phyloP scores from a whole-genome alignment of 2,888 invertebrate genomes.

The Rhagium mordax region DNA sequence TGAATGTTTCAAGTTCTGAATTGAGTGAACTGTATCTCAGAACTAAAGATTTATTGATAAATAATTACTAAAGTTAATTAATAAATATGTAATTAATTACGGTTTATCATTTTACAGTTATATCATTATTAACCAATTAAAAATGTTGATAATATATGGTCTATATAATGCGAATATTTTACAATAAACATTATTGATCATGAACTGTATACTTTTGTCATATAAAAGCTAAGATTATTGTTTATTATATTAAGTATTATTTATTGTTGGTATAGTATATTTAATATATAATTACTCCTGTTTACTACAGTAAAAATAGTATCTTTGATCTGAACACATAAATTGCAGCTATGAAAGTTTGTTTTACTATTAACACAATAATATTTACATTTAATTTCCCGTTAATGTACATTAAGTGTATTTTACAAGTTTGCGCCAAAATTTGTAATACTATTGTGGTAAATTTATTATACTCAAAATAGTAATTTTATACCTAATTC shows the following conservation, averaged over 20 bases:
- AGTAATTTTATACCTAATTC: background rate
- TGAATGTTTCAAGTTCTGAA: too few relatives aligned
- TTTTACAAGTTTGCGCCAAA: background rate
- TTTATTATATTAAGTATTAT: background rate
- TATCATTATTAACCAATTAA: background rate
- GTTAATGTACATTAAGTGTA: background rate
- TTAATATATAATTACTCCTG: background rate
- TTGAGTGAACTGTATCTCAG: too few relatives aligned
- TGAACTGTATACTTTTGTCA: background rate
- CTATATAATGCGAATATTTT: background rate
- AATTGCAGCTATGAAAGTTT: background rate
- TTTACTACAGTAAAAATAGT: background rate
- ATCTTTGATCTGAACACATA: background rate
- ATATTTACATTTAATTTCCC: background rate
- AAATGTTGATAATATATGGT: background rate
- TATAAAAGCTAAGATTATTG: background rate
- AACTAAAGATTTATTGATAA: background rate
- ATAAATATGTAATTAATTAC: background rate
- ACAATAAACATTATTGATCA: background rate
- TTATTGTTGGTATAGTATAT: background rate
- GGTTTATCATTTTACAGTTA: background rate
- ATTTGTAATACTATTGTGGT: background rate
- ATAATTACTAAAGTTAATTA: too few relatives aligned
- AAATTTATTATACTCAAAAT: background rate
- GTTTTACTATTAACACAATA: background rate